Percentiles rank a stretch among this genome's conserved stretches.
These are phyloP conservation scores for Phrynocephalus guinanensis DNA, from an alignment of 2,797 vertebrate genomes.

Conservation along the genomic window DNA sequence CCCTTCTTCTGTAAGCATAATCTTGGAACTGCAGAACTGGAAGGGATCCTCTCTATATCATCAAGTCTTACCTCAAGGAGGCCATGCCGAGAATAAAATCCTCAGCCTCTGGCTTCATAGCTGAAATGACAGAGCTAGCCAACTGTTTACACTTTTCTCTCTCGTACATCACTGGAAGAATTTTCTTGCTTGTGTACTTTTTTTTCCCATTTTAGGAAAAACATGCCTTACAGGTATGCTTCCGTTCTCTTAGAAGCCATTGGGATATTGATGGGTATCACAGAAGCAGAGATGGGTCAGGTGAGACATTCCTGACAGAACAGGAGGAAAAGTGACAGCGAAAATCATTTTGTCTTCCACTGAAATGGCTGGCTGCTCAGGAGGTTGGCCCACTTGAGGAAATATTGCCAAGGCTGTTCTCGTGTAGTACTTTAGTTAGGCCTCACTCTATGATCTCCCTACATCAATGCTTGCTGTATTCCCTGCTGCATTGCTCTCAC, in stretches of 20 bases:
- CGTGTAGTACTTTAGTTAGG: background rate
- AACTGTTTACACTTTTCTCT: background rate
- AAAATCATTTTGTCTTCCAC: background rate
- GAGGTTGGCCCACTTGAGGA: background rate
- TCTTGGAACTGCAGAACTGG: no score
- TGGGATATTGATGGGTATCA: background rate
- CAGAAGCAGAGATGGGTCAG: background rate
- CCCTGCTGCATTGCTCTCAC: background rate
- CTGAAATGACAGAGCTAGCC: no score
- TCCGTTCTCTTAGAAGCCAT: background rate
- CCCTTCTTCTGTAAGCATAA: no score
- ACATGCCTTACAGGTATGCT: background rate
- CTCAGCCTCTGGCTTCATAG: no score
- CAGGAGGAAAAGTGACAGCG: background rate
- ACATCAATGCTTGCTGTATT: slow-evolving; percentile 18
- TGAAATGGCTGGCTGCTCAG: background rate
- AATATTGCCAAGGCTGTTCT: background rate
- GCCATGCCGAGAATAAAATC: no score
- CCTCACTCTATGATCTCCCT: background rate
- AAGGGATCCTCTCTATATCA: no score
- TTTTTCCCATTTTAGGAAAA: background rate
- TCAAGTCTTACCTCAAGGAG: no score
- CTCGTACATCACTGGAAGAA: background rate
- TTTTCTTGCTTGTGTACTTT: background rate
- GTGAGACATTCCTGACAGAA: background rate